Percentiles rank a stretch among this genome's conserved stretches.
Conservation (phyloP, 23 tunicate genomes). For the Styela clava region DNA sequence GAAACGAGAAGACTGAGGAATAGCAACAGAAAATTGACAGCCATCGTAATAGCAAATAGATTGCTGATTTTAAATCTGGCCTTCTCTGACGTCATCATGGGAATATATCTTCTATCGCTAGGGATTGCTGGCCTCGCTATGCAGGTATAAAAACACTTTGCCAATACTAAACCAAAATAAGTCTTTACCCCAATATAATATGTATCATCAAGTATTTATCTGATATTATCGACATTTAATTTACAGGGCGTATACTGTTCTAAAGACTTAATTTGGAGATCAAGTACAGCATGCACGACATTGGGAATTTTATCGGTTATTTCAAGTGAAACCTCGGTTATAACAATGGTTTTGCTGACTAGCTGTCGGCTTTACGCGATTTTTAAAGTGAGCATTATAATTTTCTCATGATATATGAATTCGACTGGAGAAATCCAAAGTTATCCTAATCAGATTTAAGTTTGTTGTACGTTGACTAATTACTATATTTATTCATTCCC, state of each 20-base stretch:
- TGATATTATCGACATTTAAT: too few species aligned
- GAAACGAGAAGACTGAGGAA: constrained; percentile 9
- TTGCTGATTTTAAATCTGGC: constrained; percentile 33
- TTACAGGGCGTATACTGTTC: constrained; percentile 27
- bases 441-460: too few species aligned
- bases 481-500: background rate
- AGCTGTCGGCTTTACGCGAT: constrained; percentile 18
- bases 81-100: constrained; percentile 36
- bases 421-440: too few species aligned
- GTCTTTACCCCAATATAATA: too few species aligned
- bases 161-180: too few species aligned
- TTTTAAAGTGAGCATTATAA: background rate
- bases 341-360: constrained; percentile 26
- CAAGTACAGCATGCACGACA: constrained; percentile 14
- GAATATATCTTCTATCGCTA: constrained; percentile 34
- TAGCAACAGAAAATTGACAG: background rate
- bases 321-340: constrained; percentile 27
- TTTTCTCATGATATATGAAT: too few species aligned
- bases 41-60: constrained; percentile 16
- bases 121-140: background rate
- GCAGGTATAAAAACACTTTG: too few species aligned
- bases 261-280: constrained; percentile 13
- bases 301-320: constrained; percentile 18
- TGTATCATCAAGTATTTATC: too few species aligned
- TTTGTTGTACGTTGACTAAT: too few species aligned